These are phyloP conservation scores for Pandemis heparana DNA, from an alignment of 2,888 invertebrate genomes.

Conservation along the genomic window DNA sequence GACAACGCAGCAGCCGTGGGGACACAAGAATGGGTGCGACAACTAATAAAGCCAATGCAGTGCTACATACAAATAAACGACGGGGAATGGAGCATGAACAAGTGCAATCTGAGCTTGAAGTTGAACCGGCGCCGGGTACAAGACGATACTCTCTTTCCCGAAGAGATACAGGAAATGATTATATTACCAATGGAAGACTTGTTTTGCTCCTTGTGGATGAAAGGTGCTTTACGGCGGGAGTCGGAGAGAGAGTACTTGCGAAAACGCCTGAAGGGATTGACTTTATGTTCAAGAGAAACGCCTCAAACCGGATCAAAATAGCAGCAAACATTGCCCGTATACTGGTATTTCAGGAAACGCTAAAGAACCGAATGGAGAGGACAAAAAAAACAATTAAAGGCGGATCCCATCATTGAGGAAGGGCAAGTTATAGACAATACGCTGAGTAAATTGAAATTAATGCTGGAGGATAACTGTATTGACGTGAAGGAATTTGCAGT, in stretches of 20 bases:
- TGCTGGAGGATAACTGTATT: background rate
- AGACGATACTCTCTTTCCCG: no score
- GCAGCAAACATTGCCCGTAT: no score
- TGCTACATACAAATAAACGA: background rate
- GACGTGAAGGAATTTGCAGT: background rate
- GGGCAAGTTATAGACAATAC: background rate
- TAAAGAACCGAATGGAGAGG: background rate
- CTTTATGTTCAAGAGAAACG: no score
- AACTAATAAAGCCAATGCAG: background rate
- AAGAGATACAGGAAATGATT: no score
- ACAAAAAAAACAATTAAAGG: background rate
- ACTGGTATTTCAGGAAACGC: background rate
- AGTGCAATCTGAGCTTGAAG: no score
- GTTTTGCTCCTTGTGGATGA: constrained; percentile 5
- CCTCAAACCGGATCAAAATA: no score
- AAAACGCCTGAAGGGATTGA: background rate
- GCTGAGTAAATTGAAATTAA: background rate
- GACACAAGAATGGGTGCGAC: no score
- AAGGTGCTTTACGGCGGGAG: constrained; percentile 1
- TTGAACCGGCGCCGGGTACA: no score
- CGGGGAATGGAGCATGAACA: background rate
- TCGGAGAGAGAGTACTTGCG: constrained; percentile 6
- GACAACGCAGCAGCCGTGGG: no score
- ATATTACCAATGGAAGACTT: constrained; percentile 10
- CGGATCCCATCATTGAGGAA: background rate